These are phyloP conservation scores for Drosophila pseudotalamancana DNA, from an alignment of 2,888 invertebrate genomes.

Conservation along the genomic window DNA sequence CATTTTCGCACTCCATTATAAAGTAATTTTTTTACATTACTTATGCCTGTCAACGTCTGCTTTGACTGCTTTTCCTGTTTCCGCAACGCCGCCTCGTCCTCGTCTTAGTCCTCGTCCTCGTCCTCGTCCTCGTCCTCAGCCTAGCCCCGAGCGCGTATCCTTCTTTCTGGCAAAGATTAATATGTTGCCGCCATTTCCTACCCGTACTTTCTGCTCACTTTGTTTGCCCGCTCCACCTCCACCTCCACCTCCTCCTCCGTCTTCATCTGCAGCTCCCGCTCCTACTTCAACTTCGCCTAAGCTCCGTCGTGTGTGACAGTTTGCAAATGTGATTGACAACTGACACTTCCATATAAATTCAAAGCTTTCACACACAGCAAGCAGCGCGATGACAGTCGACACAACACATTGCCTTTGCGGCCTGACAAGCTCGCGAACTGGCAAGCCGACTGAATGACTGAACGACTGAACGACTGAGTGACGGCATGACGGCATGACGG, in stretches of 20 bases:
- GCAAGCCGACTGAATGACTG: constrained; percentile 20
- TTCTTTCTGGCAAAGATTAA: constrained; percentile 76
- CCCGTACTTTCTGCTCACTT: constrained; percentile 30
- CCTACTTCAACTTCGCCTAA: neutral
- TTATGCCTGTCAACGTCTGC: constrained; percentile 75
- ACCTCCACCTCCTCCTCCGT: constrained; percentile 18
- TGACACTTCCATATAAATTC: constrained; percentile 81
- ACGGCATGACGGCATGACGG: constrained; percentile 22
- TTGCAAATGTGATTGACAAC: constrained; percentile 81
- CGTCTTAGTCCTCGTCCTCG: neutral
- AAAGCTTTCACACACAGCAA: constrained; percentile 68
- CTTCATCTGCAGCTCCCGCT: constrained; percentile 18
- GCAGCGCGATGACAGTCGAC: constrained; percentile 65
- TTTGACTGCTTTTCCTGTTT: constrained; percentile 72
- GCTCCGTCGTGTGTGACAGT: constrained; percentile 72
- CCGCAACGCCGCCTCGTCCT: constrained; percentile 49
- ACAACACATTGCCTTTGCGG: constrained; percentile 45
- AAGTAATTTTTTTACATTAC: constrained; percentile 80
- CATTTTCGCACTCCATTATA: constrained; percentile 80
- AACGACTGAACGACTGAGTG: constrained; percentile 20
- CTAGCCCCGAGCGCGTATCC: constrained; percentile 42
- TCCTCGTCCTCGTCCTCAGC: no score
- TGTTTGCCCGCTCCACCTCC: constrained; percentile 33
- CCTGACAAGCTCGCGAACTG: constrained; percentile 59
- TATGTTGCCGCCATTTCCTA: constrained; percentile 69